phyloP scores from a whole-genome alignment of 1,140 invertebrate genomes.

The Telenomus remus region DNA sequence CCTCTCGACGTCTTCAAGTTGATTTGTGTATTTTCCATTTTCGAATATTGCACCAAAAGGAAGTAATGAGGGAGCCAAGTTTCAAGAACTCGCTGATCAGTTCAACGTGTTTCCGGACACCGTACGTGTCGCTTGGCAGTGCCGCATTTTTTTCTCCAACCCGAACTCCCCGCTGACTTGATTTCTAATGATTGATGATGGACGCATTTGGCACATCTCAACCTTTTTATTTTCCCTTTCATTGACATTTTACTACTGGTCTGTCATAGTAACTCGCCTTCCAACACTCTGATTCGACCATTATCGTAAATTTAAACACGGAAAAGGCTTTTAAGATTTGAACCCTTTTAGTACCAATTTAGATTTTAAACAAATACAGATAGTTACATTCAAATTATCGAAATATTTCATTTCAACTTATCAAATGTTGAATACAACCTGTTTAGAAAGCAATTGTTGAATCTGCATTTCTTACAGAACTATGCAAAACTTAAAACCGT shows the following conservation, averaged over 20 bases:
- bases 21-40: slow-evolving; percentile 55
- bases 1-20: slow-evolving; percentile 42
- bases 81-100: slow-evolving; percentile 9
- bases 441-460: no score
- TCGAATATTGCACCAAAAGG: slow-evolving; percentile 31
- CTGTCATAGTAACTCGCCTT: neutral
- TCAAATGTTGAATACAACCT: no score
- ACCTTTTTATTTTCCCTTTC: neutral
- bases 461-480: no score
- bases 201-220: neutral
- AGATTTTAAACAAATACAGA: no score
- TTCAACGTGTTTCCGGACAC: slow-evolving; percentile 22
- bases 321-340: no score
- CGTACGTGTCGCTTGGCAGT: neutral
- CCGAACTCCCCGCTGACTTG: no score
- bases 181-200: neutral
- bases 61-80: slow-evolving; percentile 13
- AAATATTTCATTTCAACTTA: no score
- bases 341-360: no score
- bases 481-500: no score
- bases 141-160: neutral
- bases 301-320: no score
- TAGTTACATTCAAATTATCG: no score
- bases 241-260: neutral
- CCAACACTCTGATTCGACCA: no score